phyloP scores from a whole-genome alignment of 2,797 vertebrate species.

The Microctenopoma stevenorrisi region DNA sequence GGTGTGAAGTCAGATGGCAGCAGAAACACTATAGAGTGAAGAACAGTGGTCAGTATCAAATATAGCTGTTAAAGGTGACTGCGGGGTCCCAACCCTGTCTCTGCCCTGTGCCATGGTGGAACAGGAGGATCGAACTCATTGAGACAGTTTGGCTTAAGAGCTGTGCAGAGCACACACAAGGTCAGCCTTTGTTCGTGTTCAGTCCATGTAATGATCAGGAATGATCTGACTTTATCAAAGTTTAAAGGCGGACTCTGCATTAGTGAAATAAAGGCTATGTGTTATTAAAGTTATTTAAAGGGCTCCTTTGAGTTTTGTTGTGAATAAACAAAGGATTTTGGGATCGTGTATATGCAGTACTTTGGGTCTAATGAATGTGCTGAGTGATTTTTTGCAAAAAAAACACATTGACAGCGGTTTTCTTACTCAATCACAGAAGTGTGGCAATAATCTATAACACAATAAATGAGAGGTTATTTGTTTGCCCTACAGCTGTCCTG shows the following conservation, averaged over 20 bases:
- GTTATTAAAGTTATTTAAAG: neutral
- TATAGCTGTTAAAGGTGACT: constrained; percentile 44
- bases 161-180: constrained; percentile 51
- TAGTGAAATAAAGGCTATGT: neutral
- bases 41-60: constrained; percentile 50
- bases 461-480: neutral
- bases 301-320: neutral
- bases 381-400: neutral
- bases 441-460: neutral
- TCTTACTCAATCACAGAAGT: neutral
- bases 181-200: constrained; percentile 35
- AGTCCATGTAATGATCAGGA: constrained; percentile 18
- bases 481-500: neutral
- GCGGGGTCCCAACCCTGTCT: constrained; percentile 50
- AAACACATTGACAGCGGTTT: neutral
- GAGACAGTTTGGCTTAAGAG: constrained; percentile 41
- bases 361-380: neutral
- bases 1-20: constrained; percentile 67
- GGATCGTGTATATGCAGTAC: neutral
- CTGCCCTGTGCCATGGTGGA: constrained; percentile 39
- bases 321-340: constrained; percentile 1
- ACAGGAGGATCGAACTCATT: constrained; percentile 37
- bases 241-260: neutral
- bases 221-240: neutral
- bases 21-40: constrained; percentile 58